Base-by-base conservation (phyloP, 2,888 invertebrate species). In the Pyrgus malvae region DNA sequence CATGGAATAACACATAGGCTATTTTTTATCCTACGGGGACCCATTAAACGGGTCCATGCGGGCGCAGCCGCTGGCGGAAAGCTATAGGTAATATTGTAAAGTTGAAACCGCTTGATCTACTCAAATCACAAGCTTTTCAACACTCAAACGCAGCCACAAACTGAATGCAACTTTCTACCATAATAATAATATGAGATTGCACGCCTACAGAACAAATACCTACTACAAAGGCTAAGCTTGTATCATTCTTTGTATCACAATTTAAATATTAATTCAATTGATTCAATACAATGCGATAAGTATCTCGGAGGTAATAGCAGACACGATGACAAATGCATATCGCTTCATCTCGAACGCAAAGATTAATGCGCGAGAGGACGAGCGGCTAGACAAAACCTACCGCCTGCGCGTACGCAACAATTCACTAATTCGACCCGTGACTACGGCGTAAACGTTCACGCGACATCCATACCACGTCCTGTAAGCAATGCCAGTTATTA, bases 261-360 rank as follows among this genome's bases (percentile, higher is more conserved):
- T 46, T 54, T 69, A 78, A 72, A 78, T 78, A 74, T 80, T 82
- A 80, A 85, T 81, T 79, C 78, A 83, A 86, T 85, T 86, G 86
- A 86, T 83, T 81, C 79, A 70, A 76, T 76, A 86, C 82, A 84
- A 87, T 81, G 69, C 77, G 72, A 78, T 73, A 78, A 81, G 79
- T 83, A 81, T 83, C 82, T 82, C 76, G 64, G 67, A 78, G 83
- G 81, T 84, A 83, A 88, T 88, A 85, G 80, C 70, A 65, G 85
- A 81, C 87, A 83, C 68, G 79, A 85, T 88, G 88, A 90, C 83
- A 89, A 89, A 90, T 90, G 82, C 75, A 77, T 83, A 89, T 87
- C 89, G 79, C 84, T 90, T 86, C 87, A 89, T 90, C 88, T 89
- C 80, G 65, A 66, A 75, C 65, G 65, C 57, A 58, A 76, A 81